phyloP scores from a whole-genome alignment of 2,113 vertebrate species.

The Pyrgilauda ruficollis region DNA sequence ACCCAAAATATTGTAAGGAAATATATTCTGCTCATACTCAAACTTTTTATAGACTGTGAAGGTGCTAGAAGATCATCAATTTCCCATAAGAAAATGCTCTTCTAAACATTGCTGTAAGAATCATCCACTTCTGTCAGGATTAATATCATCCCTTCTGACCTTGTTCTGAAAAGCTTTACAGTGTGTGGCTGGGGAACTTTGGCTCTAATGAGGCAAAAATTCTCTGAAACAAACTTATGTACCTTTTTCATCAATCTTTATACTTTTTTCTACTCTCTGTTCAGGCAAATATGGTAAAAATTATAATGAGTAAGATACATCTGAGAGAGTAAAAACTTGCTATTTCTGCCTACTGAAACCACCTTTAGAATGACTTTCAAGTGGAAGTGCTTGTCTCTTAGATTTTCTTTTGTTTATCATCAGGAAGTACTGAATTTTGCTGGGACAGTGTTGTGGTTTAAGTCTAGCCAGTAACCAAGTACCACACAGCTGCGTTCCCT shows the following conservation, averaged over 20 bases:
- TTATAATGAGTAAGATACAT: not conserved
- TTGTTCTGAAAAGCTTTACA: not conserved
- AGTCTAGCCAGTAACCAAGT: not conserved
- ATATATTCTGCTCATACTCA: not conserved
- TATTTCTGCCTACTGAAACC: not conserved
- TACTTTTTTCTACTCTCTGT: not conserved
- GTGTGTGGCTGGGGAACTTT: not conserved
- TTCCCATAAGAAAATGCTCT: not conserved
- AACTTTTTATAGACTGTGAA: not conserved
- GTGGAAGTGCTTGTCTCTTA: not conserved
- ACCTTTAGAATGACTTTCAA: not conserved
- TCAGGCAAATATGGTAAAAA: not conserved
- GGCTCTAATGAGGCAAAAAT: not conserved
- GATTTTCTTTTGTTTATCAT: not conserved
- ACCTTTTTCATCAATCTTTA: not conserved
- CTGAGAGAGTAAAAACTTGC: not conserved
- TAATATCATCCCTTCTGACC: not conserved
- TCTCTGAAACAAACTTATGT: not conserved
- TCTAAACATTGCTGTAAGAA: not conserved
- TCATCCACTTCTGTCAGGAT: not conserved
- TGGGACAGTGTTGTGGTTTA: accelerated
- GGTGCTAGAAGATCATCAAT: not conserved
- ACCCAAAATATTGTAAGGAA: not conserved
- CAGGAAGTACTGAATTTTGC: not conserved
- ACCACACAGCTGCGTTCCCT: not conserved